These are phyloP conservation scores for Eremobia ochroleuca DNA, from an alignment of 2,888 invertebrate species.

Conservation along the genomic window DNA sequence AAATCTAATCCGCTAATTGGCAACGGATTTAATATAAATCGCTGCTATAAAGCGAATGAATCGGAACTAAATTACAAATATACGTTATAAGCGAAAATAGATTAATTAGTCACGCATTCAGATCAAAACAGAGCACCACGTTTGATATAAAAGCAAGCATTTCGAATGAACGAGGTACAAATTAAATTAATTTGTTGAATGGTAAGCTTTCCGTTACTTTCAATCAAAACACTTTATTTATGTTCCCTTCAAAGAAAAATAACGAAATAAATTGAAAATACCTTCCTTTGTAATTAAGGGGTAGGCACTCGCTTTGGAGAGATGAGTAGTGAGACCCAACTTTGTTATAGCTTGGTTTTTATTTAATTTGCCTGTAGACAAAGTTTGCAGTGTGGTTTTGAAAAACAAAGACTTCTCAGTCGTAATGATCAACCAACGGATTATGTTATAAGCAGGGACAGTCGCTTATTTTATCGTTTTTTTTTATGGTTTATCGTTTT, in stretches of 20 bases:
- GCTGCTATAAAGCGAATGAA: constrained; percentile 29
- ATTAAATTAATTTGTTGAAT: constrained; percentile 74
- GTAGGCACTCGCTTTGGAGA: constrained; percentile 39
- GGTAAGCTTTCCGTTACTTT: constrained; percentile 69
- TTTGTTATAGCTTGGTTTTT: constrained; percentile 24
- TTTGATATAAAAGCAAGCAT: constrained; percentile 49
- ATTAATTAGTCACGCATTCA: constrained; percentile 43
- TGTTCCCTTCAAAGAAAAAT: constrained; percentile 71
- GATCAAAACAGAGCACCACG: constrained; percentile 41
- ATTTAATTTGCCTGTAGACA: constrained; percentile 18
- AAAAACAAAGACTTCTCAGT: constrained; percentile 2
- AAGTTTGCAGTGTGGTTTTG: constrained; percentile 3
- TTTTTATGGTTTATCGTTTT: neutral
- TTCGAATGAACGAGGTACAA: constrained; percentile 62
- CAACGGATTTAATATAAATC: neutral
- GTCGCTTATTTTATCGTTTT: neutral
- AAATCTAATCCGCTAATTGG: neutral
- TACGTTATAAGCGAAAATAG: constrained; percentile 18
- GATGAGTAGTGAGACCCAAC: constrained; percentile 26
- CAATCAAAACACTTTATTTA: constrained; percentile 76
- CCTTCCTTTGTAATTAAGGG: constrained; percentile 75
- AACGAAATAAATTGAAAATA: constrained; percentile 77
- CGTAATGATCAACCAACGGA: neutral
- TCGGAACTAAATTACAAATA: constrained; percentile 26
- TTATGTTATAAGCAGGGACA: neutral